These are phyloP conservation scores for Lasioglossum oenotherae DNA, from an alignment of 2,888 invertebrate species.

Conservation along the genomic window DNA sequence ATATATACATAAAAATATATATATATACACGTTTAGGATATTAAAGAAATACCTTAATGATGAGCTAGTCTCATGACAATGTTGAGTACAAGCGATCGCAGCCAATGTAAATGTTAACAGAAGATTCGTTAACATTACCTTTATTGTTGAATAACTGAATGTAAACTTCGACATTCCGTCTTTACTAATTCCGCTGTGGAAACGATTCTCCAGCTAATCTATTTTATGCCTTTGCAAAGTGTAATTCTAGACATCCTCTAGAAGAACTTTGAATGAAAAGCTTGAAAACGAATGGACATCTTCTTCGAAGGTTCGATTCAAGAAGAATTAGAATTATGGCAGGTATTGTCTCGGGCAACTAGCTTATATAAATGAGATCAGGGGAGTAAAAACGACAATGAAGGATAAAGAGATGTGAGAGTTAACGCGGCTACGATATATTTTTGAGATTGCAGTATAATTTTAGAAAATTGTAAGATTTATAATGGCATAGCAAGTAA, in stretches of 20 bases:
- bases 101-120: conserved; percentile 63
- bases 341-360: conserved; percentile 60
- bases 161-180: conserved; percentile 69
- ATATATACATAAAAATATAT: conserved; percentile 56
- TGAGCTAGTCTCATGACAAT: conserved; percentile 79
- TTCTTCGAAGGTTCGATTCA: conserved; percentile 65
- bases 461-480: conserved; percentile 83
- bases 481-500: conserved; percentile 80
- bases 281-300: conserved; percentile 56
- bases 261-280: conserved; percentile 49
- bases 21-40: conserved; percentile 56
- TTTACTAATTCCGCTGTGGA: conserved; percentile 72
- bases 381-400: conserved; percentile 57
- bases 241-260: conserved; percentile 61
- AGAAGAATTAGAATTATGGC: conserved; percentile 55
- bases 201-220: conserved; percentile 65
- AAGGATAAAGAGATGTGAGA: conserved; percentile 63
- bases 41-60: conserved; percentile 69
- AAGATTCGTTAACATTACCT: conserved; percentile 63
- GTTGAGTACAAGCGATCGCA: conserved; percentile 80
- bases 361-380: conserved; percentile 58
- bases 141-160: conserved; percentile 65
- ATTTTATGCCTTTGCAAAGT: conserved; percentile 70
- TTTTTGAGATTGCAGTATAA: conserved; percentile 83
- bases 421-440: conserved; percentile 80